A percentile compares a stretch with the other conserved stretches of the same genome.
These are phyloP conservation scores for Enteromius radiatus DNA, from an alignment of 2,797 vertebrate species.

Conservation along the genomic window DNA sequence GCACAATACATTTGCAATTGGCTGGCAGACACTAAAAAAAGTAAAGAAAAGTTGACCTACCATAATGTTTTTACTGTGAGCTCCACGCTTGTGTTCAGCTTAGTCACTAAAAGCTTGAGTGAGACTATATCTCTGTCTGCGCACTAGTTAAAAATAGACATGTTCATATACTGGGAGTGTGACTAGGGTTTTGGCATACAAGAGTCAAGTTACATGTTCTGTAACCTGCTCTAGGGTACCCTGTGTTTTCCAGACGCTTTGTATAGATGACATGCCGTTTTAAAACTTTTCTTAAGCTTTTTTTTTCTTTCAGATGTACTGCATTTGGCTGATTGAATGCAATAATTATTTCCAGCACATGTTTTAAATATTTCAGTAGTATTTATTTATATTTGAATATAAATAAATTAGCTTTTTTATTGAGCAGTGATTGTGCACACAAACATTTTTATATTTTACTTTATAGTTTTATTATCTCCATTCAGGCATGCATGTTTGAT, in stretches of 20 bases:
- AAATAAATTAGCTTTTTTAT: background rate
- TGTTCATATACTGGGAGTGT: conserved; percentile 41
- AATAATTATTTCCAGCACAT: background rate
- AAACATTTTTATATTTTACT: background rate
- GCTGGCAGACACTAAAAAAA: background rate
- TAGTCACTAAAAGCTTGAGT: conserved; percentile 40
- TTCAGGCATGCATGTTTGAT: background rate
- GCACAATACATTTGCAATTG: background rate
- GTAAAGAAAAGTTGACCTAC: conserved; percentile 47
- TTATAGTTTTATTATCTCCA: background rate
- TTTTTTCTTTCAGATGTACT: background rate
- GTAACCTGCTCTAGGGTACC: conserved; percentile 8
- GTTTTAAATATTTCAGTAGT: conserved; percentile 1
- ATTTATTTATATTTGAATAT: conserved; percentile 10
- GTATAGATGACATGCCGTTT: background rate
- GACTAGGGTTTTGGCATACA: conserved; percentile 51
- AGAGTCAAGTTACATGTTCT: conserved; percentile 61
- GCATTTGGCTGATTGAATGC: background rate
- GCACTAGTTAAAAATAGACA: conserved; percentile 65
- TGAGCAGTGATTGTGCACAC: background rate
- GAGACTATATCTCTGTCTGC: conserved; percentile 37
- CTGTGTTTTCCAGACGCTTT: conserved; percentile 22
- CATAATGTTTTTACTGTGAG: conserved; percentile 41
- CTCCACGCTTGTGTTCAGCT: conserved; percentile 46
- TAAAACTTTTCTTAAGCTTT: background rate